A percentile compares a stretch with the other conserved stretches of the same genome.
Evolutionary conservation across 2,888 invertebrate genomes (phyloP).

Genomic region (Erannis defoliaria): DNA sequence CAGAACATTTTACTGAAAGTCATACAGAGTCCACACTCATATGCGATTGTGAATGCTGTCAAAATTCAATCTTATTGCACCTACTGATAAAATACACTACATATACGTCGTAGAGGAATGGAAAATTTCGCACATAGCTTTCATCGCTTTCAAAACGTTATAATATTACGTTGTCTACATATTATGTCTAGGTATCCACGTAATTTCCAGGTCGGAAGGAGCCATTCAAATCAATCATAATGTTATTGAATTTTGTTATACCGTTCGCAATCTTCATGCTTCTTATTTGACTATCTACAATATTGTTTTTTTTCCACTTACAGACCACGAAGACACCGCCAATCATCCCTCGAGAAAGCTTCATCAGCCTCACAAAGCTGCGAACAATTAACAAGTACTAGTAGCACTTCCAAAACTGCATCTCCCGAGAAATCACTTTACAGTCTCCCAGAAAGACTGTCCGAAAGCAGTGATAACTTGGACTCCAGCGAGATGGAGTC

Average conservation of each 20-base stretch:
- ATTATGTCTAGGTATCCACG: no score
- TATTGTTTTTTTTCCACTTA: constrained; percentile 44
- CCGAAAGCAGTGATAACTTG: constrained; percentile 74
- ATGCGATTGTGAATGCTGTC: neutral
- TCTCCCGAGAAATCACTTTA: constrained; percentile 79
- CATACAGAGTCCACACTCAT: no score
- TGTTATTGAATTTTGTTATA: neutral
- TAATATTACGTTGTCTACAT: no score
- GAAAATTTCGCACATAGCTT: no score
- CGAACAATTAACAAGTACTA: constrained; percentile 77
- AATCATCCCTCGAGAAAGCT: constrained; percentile 76
- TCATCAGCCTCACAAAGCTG: constrained; percentile 76
- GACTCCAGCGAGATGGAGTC: constrained; percentile 69
- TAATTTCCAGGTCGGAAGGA: no score
- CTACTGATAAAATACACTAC: no score
- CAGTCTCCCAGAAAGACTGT: constrained; percentile 77
- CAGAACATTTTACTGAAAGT: no score
- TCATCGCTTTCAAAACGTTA: no score
- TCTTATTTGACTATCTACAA: constrained; percentile 1
- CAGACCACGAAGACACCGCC: constrained; percentile 82
- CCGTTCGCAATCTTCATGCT: neutral
- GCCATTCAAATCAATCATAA: neutral
- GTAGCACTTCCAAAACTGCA: constrained; percentile 73
- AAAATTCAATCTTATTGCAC: neutral
- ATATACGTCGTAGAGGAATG: no score